Base-by-base conservation (phyloP, 2,888 invertebrate species). In the Drosophila putrida region DNA sequence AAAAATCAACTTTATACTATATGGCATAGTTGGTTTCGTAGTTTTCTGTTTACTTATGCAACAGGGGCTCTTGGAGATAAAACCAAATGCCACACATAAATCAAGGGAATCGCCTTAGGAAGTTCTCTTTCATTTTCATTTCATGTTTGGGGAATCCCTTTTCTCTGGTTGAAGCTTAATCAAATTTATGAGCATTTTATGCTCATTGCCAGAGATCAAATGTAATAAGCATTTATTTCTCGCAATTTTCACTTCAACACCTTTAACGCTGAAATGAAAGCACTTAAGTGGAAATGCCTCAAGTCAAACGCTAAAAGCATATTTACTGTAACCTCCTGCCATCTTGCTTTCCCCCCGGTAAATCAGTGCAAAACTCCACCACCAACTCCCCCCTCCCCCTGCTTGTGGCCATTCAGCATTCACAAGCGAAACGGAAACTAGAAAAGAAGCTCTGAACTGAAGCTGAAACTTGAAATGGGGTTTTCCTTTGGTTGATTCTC, bases 131-230 rank as follows among this genome's bases (percentile, higher is more conserved):
- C 11, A 35, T 43, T 5, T 66, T 25, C 11, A 43, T 4, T 31
- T 35, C 25, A 6, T 35, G 10, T 58, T 31, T 28, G 43, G 53
- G 39, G 25, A 27, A 33, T 28, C 47, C 66, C 50, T 46, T 60
- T 65, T 72, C 49, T 43, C 35, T 25, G 25, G 27, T n/a, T 31
- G 11, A n/a, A 58, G 80, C 65, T 76, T 81, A 74, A 89, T 89
- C 77, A 75, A 89, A 85, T 85, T 89, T 82, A 85, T 87, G 82
- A 71, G 85, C 57, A 79, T 89, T 84, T 85, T 85, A 85, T 85
- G 85, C 88, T 72, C 61, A 55, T 68, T 67, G 54, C 64, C 54
- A 65, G 60, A 84, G 84, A 87, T 84, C 79, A 85, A 89, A 83
- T 83, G 75, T 80, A 88, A 88, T 80, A 88, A 75, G 75, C 87